Evolutionary conservation across 1,140 invertebrate species (phyloP).

Genomic region (Arctopsyche grandis): DNA sequence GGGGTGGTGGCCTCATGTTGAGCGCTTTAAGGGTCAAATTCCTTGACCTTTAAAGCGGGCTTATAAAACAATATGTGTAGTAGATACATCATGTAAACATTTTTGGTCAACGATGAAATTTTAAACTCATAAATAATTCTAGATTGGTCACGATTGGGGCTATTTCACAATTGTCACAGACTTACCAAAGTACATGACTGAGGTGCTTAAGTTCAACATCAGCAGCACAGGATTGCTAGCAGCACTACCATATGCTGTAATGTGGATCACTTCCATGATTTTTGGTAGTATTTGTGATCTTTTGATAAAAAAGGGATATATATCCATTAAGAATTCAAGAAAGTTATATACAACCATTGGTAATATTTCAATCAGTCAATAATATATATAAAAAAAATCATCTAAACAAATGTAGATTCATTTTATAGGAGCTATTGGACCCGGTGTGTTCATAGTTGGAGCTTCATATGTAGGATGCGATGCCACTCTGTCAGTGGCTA

Average conservation of each 20-base stretch:
- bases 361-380: conserved; percentile 55
- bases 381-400: not conserved
- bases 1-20: too few species aligned
- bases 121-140: conserved; percentile 46
- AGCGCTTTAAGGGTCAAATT: too few species aligned
- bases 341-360: conserved; percentile 72
- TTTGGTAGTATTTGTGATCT: conserved; percentile 71
- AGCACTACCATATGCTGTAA: conserved; percentile 70
- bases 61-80: too few species aligned
- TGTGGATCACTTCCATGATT: conserved; percentile 71
- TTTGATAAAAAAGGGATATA: conserved; percentile 65
- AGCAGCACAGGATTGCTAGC: conserved; percentile 71
- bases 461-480: conserved; percentile 72
- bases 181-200: conserved; percentile 86
- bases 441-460: conserved; percentile 68
- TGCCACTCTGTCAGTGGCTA: conserved; percentile 61
- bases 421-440: conserved; percentile 65
- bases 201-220: conserved; percentile 82
- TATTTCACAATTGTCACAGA: conserved; percentile 90
- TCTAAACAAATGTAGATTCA: not conserved
- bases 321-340: conserved; percentile 69
- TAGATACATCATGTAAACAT: too few species aligned
- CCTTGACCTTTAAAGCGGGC: too few species aligned
- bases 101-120: too few species aligned
- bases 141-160: conserved; percentile 85